Conservation (phyloP, 2,888 invertebrate species). For the Oxystoma pomonae region DNA sequence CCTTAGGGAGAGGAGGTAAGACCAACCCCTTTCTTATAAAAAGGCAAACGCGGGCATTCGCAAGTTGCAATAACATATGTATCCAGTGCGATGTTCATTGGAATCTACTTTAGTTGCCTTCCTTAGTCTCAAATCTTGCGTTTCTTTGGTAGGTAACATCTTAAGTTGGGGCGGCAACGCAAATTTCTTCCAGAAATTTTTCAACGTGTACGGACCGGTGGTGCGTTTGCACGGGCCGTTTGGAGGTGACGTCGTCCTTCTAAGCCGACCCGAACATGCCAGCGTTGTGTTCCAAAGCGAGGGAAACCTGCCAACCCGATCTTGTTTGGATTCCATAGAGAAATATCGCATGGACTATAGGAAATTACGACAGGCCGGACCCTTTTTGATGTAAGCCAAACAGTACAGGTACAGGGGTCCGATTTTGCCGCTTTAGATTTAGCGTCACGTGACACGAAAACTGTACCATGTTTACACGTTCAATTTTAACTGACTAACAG, state of each 20-base stretch:
- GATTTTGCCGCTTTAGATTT: neutral
- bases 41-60: too few relatives aligned
- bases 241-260: slow-evolving; percentile 59
- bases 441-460: too few relatives aligned
- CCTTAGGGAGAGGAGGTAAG: too few relatives aligned
- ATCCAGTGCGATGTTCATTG: too few relatives aligned
- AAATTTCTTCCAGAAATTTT: slow-evolving; percentile 47
- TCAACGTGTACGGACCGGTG: slow-evolving; percentile 59
- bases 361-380: slow-evolving; percentile 53
- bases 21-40: too few relatives aligned
- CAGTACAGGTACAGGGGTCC: neutral
- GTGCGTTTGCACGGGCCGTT: slow-evolving; percentile 63
- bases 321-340: slow-evolving; percentile 60
- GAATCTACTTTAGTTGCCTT: too few relatives aligned
- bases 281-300: slow-evolving; percentile 59
- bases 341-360: slow-evolving; percentile 58
- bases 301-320: slow-evolving; percentile 57
- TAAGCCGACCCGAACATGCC: slow-evolving; percentile 62
- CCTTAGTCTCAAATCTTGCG: too few relatives aligned
- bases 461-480: too few relatives aligned
- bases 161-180: slow-evolving; percentile 49
- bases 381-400: slow-evolving; percentile 55
- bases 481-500: neutral
- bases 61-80: too few relatives aligned
- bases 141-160: slow-evolving; percentile 46